Conservation (phyloP, 2,113 vertebrate species). For the Bubo scandiacus region DNA sequence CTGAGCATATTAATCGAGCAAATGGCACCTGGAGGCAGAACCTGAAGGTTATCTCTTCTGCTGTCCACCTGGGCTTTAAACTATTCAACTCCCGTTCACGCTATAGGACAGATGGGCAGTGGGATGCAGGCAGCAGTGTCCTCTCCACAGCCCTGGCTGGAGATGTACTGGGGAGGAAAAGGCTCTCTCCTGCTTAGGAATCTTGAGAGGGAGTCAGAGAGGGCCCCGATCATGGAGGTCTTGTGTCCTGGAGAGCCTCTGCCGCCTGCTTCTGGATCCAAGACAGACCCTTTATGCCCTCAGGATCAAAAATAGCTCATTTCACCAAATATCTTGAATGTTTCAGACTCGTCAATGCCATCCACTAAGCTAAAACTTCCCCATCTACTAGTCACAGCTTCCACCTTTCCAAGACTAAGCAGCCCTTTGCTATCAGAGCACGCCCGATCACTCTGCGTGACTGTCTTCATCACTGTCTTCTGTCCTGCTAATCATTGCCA, state of each 20-base stretch:
- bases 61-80: background rate
- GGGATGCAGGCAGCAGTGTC: background rate
- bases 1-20: background rate
- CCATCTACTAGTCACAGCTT: background rate
- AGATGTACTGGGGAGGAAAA: background rate
- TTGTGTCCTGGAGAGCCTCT: background rate
- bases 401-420: background rate
- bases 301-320: background rate
- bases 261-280: background rate
- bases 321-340: background rate
- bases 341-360: background rate
- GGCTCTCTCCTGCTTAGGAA: background rate
- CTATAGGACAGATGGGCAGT: background rate
- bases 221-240: background rate
- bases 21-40: background rate
- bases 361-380: background rate
- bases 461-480: background rate
- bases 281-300: background rate
- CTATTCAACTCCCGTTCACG: accelerated
- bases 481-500: background rate
- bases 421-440: background rate
- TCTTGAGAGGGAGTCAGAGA: background rate
- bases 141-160: background rate
- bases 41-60: background rate
- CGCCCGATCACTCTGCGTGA: background rate